These are phyloP conservation scores for Magallana nippona DNA, from an alignment of 2,888 invertebrate species.

Conservation along the genomic window DNA sequence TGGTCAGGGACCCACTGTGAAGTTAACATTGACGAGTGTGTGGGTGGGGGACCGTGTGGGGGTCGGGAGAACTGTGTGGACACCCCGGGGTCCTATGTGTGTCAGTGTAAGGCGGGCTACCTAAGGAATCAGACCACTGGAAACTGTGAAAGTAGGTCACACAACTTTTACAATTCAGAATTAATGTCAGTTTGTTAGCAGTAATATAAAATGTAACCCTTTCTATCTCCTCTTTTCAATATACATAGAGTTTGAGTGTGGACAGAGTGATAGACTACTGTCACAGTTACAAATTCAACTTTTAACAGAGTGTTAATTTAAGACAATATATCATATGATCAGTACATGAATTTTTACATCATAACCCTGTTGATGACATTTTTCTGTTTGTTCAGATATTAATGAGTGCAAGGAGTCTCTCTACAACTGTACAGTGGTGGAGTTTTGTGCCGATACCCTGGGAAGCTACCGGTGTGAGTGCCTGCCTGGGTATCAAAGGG, in stretches of 20 bases:
- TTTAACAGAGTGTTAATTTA: too few relatives aligned
- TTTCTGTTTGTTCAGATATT: conserved; percentile 35
- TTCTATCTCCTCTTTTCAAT: too few relatives aligned
- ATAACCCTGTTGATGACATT: background rate
- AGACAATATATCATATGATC: too few relatives aligned
- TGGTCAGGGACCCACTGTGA: conserved; percentile 38
- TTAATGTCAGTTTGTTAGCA: too few relatives aligned
- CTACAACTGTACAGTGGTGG: conserved; percentile 23
- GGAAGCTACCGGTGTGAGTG: conserved; percentile 43
- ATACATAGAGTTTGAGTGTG: background rate
- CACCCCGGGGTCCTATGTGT: conserved; percentile 38
- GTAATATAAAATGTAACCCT: too few relatives aligned
- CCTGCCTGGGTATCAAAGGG: conserved; percentile 38
- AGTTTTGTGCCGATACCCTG: conserved; percentile 36
- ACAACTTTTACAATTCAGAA: too few relatives aligned
- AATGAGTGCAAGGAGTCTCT: conserved; percentile 34
- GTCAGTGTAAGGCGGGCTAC: conserved; percentile 37
- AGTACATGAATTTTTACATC: too few relatives aligned
- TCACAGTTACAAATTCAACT: too few relatives aligned
- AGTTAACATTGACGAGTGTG: conserved; percentile 37
- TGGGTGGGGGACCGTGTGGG: background rate
- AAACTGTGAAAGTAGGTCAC: conserved; percentile 31
- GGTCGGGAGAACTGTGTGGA: conserved; percentile 29
- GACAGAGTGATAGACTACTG: too few relatives aligned
- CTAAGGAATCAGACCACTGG: background rate